Conservation (phyloP, 1,140 invertebrate species). For the Propsilocerus akamusi region DNA sequence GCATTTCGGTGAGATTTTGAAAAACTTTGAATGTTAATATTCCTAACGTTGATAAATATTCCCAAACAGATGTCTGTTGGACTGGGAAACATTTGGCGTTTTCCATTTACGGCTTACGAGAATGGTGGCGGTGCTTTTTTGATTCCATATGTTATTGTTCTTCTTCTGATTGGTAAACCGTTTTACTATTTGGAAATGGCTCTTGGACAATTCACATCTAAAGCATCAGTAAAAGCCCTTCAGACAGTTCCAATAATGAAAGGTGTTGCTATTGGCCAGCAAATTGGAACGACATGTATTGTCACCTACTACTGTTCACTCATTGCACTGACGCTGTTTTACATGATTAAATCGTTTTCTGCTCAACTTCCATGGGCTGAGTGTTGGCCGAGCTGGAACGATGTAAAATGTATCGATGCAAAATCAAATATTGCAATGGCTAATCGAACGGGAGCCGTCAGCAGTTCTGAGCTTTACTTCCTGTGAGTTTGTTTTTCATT, state of each 20-base stretch:
- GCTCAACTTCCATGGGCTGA: slow-evolving; percentile 41
- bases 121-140: slow-evolving; percentile 68
- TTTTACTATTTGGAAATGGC: slow-evolving; percentile 72
- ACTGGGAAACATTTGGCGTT: slow-evolving; percentile 71
- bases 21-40: too few species aligned
- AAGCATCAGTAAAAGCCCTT: slow-evolving; percentile 39
- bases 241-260: slow-evolving; percentile 32
- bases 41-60: too few species aligned
- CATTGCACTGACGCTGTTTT: slow-evolving; percentile 59
- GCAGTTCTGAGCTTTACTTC: slow-evolving; percentile 39
- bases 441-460: slow-evolving; percentile 14
- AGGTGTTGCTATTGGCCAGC: slow-evolving; percentile 67
- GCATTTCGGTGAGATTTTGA: too few species aligned
- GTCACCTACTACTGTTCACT: slow-evolving; percentile 62
- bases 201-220: slow-evolving; percentile 49
- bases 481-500: slow-evolving; percentile 24
- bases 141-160: slow-evolving; percentile 57
- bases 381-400: slow-evolving; percentile 39
- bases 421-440: background rate
- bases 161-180: slow-evolving; percentile 61
- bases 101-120: slow-evolving; percentile 59
- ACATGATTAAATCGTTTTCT: slow-evolving; percentile 43
- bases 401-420: slow-evolving; percentile 7
- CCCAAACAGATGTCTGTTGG: slow-evolving; percentile 77
- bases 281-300: slow-evolving; percentile 48